Evolutionary conservation across 2,113 vertebrate species (phyloP).

Genomic region (Chlorodrepanis virens): DNA sequence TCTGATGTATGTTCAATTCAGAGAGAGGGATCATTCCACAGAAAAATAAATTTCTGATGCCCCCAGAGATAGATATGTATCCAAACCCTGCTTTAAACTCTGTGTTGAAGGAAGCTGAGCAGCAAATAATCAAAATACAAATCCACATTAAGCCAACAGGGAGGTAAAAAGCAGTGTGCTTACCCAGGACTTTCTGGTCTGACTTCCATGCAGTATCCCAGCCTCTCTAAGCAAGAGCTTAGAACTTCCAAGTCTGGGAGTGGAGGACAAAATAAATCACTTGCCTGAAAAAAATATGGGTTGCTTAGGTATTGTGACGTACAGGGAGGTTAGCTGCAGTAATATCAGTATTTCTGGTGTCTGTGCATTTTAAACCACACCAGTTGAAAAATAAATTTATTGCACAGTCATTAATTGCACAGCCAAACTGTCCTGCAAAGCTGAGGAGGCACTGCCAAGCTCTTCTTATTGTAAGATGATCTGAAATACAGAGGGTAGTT

Average conservation of each 20-base stretch:
- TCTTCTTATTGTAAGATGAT: not conserved
- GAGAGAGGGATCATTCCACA: not conserved
- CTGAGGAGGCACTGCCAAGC: not conserved
- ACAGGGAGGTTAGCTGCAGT: not conserved
- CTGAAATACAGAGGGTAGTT: not conserved
- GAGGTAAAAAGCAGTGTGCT: not conserved
- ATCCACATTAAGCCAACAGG: not conserved
- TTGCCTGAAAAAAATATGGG: fast-evolving
- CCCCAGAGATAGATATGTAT: not conserved
- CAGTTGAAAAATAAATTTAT: not conserved
- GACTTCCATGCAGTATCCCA: not conserved
- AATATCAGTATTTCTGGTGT: not conserved
- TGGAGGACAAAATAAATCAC: not conserved
- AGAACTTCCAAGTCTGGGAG: not conserved
- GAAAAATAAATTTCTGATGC: not conserved
- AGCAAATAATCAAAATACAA: not conserved
- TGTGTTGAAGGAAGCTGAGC: not conserved
- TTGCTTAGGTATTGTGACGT: not conserved
- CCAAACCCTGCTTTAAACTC: not conserved
- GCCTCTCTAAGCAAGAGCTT: not conserved
- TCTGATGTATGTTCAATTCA: not conserved
- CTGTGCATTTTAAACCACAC: not conserved
- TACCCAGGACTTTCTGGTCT: not conserved
- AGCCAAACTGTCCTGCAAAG: not conserved
- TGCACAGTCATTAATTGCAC: not conserved